Evolutionary conservation across 1,140 invertebrate species (phyloP).

Genomic region (Drosophila mojavensis): DNA sequence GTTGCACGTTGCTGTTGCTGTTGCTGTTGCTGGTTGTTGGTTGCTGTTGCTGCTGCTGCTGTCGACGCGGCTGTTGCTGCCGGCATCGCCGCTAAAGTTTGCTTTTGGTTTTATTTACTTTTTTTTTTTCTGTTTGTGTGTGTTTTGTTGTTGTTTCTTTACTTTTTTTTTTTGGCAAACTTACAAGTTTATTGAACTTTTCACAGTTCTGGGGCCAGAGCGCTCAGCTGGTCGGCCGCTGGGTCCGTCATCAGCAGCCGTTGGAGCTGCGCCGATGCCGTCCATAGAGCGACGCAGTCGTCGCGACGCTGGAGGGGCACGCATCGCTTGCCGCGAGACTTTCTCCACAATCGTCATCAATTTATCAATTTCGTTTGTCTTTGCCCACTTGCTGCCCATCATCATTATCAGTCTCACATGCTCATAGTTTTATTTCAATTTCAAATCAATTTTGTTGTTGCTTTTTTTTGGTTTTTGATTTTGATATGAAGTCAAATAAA

Average conservation of each 20-base stretch:
- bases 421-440: conserved; percentile 9
- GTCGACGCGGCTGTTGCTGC: conserved; percentile 31
- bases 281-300: conserved; percentile 40
- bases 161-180: conserved; percentile 47
- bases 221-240: conserved; percentile 32
- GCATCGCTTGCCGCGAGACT: conserved; percentile 36
- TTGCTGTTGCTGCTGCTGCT: conserved; percentile 12
- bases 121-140: neutral
- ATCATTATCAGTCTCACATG: conserved; percentile 28
- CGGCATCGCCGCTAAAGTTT: conserved; percentile 45
- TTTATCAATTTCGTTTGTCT: conserved; percentile 43
- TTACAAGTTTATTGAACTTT: conserved; percentile 53
- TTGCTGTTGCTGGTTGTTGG: conserved; percentile 2
- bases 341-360: conserved; percentile 52
- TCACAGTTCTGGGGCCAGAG: conserved; percentile 40
- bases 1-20: conserved; percentile 40
- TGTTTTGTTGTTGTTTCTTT: conserved; percentile 17
- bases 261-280: conserved; percentile 9
- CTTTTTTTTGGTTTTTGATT: no score
- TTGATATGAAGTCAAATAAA: no score
- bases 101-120: conserved; percentile 48
- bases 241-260: conserved; percentile 18
- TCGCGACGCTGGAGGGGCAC: conserved; percentile 19
- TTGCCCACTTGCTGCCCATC: conserved; percentile 26
- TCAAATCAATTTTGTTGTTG: no score